These are phyloP conservation scores for Pangasius sanitwongsei DNA, from an alignment of 2,797 vertebrate genomes.

Conservation along the genomic window DNA sequence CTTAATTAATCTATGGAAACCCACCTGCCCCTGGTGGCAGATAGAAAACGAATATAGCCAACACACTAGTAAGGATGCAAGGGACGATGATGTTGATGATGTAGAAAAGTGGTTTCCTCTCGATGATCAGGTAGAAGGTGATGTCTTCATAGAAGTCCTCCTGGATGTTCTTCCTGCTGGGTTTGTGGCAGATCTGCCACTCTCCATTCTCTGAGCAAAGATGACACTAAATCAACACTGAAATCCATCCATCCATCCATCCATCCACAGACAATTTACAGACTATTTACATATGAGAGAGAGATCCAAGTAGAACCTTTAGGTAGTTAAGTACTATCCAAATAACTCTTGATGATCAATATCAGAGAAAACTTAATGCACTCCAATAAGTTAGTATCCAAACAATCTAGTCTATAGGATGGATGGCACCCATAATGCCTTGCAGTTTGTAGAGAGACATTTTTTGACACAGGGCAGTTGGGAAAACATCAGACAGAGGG, in stretches of 20 bases:
- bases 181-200: slow-evolving; percentile 88
- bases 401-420: not conserved
- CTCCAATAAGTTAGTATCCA: not conserved
- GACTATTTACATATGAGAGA: not conserved
- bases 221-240: not conserved
- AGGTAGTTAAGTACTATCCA: not conserved
- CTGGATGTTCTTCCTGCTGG: slow-evolving; percentile 77
- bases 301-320: not conserved
- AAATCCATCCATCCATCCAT: not conserved
- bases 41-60: slow-evolving; percentile 93
- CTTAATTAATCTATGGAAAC: not conserved
- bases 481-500: not conserved
- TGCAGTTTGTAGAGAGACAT: not conserved
- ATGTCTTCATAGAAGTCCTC: slow-evolving; percentile 82
- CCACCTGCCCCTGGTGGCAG: slow-evolving; percentile 90
- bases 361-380: not conserved
- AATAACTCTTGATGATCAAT: not conserved
- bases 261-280: not conserved
- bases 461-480: not conserved
- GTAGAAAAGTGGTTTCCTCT: slow-evolving; percentile 90
- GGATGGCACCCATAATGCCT: not conserved
- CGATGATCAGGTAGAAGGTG: slow-evolving; percentile 89
- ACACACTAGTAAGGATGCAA: slow-evolving; percentile 86
- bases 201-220: slow-evolving; percentile 84
- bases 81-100: slow-evolving; percentile 90